Evolutionary conservation across 2,888 invertebrate genomes (phyloP).

Genomic region (Microchrysa polita): DNA sequence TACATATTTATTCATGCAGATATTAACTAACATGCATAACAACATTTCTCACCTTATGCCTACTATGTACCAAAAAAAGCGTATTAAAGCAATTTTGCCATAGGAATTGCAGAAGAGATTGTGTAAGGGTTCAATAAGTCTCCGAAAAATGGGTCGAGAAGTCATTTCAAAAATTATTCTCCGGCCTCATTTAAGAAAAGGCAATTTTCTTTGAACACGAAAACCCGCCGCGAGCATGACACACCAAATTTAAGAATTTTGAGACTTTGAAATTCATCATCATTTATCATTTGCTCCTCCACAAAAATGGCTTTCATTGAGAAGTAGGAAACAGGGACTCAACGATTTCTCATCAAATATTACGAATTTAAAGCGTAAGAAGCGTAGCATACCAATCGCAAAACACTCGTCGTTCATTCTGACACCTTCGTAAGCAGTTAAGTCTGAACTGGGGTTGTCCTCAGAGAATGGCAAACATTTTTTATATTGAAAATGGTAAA

Average conservation of each 20-base stretch:
- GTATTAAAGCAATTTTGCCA: no score
- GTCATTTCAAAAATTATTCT: slow-evolving; percentile 25
- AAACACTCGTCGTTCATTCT: no score
- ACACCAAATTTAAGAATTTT: slow-evolving; percentile 46
- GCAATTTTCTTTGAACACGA: slow-evolving; percentile 35
- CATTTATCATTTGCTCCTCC: slow-evolving; percentile 48
- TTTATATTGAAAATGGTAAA: slow-evolving; percentile 49
- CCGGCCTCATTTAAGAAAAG: neutral
- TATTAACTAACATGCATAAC: no score
- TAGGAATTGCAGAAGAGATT: neutral
- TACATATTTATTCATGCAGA: no score
- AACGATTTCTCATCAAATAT: slow-evolving; percentile 33
- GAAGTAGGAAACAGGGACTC: neutral
- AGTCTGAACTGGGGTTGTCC: neutral
- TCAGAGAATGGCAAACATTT: slow-evolving; percentile 12
- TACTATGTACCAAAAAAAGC: no score
- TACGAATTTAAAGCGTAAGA: neutral
- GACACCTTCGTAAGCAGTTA: slow-evolving; percentile 36
- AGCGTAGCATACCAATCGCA: slow-evolving; percentile 25
- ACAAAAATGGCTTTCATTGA: no score
- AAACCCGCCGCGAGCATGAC: slow-evolving; percentile 47
- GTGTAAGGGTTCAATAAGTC: neutral
- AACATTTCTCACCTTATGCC: no score
- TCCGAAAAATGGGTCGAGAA: slow-evolving; percentile 45
- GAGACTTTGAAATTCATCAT: slow-evolving; percentile 50